These are phyloP conservation scores for Ellobium chinense DNA, from an alignment of 2,888 invertebrate species.

Conservation along the genomic window DNA sequence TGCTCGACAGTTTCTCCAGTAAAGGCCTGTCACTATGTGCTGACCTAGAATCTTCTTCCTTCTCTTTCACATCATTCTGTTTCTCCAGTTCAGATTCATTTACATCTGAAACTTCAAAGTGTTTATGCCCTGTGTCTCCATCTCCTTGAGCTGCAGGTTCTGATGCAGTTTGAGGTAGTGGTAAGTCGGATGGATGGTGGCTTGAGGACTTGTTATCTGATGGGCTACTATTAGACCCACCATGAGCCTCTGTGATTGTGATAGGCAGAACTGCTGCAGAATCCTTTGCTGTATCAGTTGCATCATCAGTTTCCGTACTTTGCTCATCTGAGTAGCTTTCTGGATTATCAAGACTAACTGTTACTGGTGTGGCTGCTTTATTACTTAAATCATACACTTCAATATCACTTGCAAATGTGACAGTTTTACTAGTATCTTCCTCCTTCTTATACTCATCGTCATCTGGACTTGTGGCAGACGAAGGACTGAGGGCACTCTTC, in stretches of 20 bases:
- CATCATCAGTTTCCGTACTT: not conserved
- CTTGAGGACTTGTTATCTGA: not conserved
- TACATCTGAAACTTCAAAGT: constrained; percentile 33
- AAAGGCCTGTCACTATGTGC: not conserved
- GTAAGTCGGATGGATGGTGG: not conserved
- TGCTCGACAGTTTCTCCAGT: constrained; percentile 20
- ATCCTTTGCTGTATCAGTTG: not conserved
- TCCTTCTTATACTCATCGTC: not conserved
- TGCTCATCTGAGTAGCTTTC: not conserved
- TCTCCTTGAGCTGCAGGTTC: not conserved
- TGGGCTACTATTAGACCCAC: not conserved
- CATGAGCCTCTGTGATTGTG: no score
- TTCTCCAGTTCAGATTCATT: constrained; percentile 18
- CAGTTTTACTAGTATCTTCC: constrained; percentile 12
- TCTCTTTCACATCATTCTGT: constrained; percentile 1
- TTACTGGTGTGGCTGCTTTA: not conserved
- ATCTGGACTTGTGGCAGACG: not conserved
- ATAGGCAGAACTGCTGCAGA: not conserved
- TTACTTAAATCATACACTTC: constrained; percentile 5
- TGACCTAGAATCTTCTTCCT: not conserved
- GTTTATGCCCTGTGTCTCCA: not conserved
- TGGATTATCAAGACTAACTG: not conserved
- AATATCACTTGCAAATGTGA: not conserved
- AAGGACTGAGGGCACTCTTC: not conserved
- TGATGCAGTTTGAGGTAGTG: not conserved